These are phyloP conservation scores for Diplolepis rosae DNA, from an alignment of 2,888 invertebrate genomes.

Conservation along the genomic window DNA sequence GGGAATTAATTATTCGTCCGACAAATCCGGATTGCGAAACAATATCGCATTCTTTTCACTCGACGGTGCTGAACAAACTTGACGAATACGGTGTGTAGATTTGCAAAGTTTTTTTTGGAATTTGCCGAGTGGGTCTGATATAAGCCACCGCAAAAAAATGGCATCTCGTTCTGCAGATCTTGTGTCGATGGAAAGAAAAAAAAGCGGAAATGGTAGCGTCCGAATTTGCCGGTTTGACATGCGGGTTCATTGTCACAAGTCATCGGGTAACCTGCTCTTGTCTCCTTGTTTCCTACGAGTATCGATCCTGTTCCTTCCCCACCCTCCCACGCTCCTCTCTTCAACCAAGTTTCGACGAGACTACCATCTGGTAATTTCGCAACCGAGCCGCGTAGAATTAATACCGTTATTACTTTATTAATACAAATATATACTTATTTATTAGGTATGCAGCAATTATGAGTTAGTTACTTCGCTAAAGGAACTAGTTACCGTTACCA, in stretches of 20 bases:
- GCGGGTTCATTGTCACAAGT: conserved; percentile 64
- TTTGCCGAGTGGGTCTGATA: not conserved
- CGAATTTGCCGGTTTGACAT: conserved; percentile 63
- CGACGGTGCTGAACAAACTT: conserved; percentile 12
- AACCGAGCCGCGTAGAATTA: conserved; percentile 43
- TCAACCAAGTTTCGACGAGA: conserved; percentile 39
- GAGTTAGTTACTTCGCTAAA: too few species aligned
- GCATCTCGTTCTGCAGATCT: conserved; percentile 35
- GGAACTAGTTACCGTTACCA: too few species aligned
- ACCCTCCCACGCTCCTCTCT: conserved; percentile 26
- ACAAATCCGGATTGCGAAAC: not conserved
- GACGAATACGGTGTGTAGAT: not conserved
- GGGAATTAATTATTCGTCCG: conserved; percentile 7
- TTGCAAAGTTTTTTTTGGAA: not conserved
- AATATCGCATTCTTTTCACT: conserved; percentile 9
- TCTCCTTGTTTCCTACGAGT: conserved; percentile 50
- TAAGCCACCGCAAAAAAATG: conserved; percentile 39
- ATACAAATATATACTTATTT: too few species aligned
- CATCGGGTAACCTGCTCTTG: conserved; percentile 56
- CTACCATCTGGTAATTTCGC: conserved; percentile 28
- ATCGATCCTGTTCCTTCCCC: conserved; percentile 54
- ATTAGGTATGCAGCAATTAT: too few species aligned
- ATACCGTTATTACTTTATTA: conserved; percentile 52
- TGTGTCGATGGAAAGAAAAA: conserved; percentile 42
- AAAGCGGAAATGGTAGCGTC: conserved; percentile 47